phyloP scores from a whole-genome alignment of 37 sponge, comb jelly and placozoan species.

The Beroe forskalii region DNA sequence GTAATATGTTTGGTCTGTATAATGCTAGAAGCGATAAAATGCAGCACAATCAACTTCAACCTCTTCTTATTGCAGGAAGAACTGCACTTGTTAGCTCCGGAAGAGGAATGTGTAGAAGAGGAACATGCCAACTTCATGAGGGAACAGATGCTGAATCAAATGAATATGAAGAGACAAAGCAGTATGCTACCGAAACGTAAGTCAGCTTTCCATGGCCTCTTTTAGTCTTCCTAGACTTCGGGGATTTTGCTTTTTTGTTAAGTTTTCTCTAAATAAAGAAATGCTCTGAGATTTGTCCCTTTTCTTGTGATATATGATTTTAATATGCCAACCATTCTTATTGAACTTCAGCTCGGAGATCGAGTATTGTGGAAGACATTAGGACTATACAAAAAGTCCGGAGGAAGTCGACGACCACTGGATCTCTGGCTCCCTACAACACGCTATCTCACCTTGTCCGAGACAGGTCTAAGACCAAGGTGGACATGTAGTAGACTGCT shows the following conservation, averaged over 20 bases:
- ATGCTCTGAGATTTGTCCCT: no score
- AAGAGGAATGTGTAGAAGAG: conserved; percentile 5
- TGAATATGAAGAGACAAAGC: background rate
- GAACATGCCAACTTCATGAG: background rate
- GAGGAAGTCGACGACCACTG: background rate
- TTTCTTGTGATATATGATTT: no score
- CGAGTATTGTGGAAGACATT: background rate
- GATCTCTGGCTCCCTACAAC: background rate
- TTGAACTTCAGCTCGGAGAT: background rate
- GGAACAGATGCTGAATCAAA: background rate
- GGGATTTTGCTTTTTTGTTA: no score
- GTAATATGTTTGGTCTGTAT: no score
- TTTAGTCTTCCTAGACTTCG: no score
- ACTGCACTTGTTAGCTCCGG: background rate
- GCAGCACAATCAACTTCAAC: no score
- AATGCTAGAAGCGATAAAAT: no score
- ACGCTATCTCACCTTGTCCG: background rate
- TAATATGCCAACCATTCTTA: no score
- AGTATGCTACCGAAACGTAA: background rate
- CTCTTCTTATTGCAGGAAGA: no score
- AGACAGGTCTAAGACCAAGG: background rate
- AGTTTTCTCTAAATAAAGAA: no score
- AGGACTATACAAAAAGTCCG: background rate
- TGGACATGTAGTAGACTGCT: no score
- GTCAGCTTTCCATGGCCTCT: no score